These are phyloP conservation scores for Drymodes brunneopygia DNA, from an alignment of 2,113 vertebrate species.

Conservation along the genomic window DNA sequence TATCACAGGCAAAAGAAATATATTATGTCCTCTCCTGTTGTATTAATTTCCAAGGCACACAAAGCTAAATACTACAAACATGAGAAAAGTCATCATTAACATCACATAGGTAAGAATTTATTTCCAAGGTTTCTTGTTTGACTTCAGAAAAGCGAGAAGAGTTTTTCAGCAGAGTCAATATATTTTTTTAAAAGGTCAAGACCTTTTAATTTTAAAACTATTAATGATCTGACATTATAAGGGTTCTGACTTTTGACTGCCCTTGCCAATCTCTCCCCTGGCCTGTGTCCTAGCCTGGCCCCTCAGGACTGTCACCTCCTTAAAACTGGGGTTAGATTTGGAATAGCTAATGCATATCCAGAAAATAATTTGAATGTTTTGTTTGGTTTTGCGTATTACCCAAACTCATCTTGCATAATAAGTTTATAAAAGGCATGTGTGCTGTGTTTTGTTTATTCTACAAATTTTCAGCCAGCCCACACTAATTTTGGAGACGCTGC, in stretches of 20 bases:
- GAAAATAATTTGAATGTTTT: not conserved
- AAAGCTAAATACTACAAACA: not conserved
- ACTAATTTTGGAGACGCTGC: not conserved
- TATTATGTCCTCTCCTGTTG: not conserved
- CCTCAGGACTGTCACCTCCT: not conserved
- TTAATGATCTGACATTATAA: not conserved
- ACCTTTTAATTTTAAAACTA: not conserved
- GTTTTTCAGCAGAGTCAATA: not conserved
- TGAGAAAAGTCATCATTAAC: not conserved
- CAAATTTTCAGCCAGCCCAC: not conserved
- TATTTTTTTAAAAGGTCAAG: not conserved
- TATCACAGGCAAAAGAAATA: not conserved
- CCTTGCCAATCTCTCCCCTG: not conserved
- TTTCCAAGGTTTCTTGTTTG: not conserved
- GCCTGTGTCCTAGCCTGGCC: not conserved
- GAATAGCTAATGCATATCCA: not conserved
- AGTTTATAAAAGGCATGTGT: not conserved
- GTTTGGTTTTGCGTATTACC: not conserved
- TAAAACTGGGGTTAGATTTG: not conserved
- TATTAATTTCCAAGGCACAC: not conserved
- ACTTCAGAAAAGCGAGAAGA: not conserved
- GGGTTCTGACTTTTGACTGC: not conserved
- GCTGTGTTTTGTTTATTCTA: constrained; percentile 4
- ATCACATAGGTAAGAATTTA: not conserved
- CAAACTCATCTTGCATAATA: not conserved